phyloP scores from a whole-genome alignment of 2,888 invertebrate genomes.

The Chironomus riparius region DNA sequence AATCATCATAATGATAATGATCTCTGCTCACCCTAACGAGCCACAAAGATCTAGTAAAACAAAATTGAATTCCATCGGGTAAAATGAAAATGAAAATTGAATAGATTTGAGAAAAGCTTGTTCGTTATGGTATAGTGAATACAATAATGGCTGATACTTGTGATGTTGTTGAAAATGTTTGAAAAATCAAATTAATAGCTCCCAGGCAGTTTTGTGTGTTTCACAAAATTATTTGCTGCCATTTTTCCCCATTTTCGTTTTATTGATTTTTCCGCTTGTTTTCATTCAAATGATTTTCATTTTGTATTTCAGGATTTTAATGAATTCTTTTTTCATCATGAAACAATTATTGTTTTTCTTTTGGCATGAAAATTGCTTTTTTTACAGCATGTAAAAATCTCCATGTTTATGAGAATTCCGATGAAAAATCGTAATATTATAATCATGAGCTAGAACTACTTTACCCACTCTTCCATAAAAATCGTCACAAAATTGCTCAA shows the following conservation, averaged over 20 bases:
- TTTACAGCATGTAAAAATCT: too few species aligned
- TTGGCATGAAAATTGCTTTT: background rate
- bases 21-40: background rate
- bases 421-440: too few species aligned
- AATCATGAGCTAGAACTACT: too few species aligned
- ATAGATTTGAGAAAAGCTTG: constrained; percentile 17
- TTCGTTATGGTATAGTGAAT: constrained; percentile 1
- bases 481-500: constrained; percentile 1
- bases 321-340: too few species aligned
- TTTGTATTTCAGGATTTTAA: background rate
- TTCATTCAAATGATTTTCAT: constrained; percentile 1
- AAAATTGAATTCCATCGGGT: constrained; percentile 7
- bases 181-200: constrained; percentile 26
- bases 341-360: background rate
- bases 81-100: constrained; percentile 15
- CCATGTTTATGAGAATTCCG: too few species aligned
- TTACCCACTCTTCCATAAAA: background rate
- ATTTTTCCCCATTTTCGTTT: constrained; percentile 9
- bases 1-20: too few species aligned
- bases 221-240: constrained; percentile 19
- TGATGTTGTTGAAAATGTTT: background rate
- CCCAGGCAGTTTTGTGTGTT: constrained; percentile 14
- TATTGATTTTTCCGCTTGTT: constrained; percentile 25
- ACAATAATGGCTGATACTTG: background rate
- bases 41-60: background rate